Evolutionary conservation across 1,140 invertebrate genomes (phyloP).

Genomic region (Andricus grossulariae): DNA sequence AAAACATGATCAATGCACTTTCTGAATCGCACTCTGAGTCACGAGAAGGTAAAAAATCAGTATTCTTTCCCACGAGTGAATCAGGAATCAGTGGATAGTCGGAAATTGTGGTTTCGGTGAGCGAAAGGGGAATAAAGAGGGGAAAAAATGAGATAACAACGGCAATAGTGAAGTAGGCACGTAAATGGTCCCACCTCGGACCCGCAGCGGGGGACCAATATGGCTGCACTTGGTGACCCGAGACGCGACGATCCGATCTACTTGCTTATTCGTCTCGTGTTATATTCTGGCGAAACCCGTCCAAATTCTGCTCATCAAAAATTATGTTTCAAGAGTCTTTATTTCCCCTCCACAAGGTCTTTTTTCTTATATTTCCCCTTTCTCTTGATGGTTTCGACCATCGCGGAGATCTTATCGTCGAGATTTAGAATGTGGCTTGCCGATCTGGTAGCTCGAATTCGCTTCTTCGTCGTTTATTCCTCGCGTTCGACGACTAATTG

Average conservation of each 20-base stretch:
- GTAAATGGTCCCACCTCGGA: slow-evolving; percentile 54
- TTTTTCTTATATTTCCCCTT: slow-evolving; percentile 32
- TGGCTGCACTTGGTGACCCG: slow-evolving; percentile 53
- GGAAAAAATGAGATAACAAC: slow-evolving; percentile 41
- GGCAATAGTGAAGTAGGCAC: slow-evolving; percentile 52
- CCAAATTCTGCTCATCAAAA: slow-evolving; percentile 56
- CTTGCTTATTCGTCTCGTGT: slow-evolving; percentile 61
- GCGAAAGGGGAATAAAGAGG: slow-evolving; percentile 32
- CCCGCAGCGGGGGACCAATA: slow-evolving; percentile 47
- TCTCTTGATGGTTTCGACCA: slow-evolving; percentile 35
- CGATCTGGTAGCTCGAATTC: slow-evolving; percentile 58
- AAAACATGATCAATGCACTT: no score
- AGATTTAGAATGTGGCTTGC: slow-evolving; percentile 55
- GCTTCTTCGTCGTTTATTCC: slow-evolving; percentile 50
- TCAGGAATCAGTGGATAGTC: slow-evolving; percentile 41
- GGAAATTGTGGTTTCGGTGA: slow-evolving; percentile 35
- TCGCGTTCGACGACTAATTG: slow-evolving; percentile 57
- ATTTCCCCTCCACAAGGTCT: slow-evolving; percentile 36
- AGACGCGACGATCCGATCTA: slow-evolving; percentile 58
- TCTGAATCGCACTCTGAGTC: not conserved
- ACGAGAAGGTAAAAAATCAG: no score
- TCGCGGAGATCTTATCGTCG: slow-evolving; percentile 51
- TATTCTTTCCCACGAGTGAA: slow-evolving; percentile 37
- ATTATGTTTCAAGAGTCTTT: slow-evolving; percentile 41
- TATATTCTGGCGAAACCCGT: slow-evolving; percentile 55